Percentiles rank a stretch among this genome's conserved stretches.
These are phyloP conservation scores for Amazonetta brasiliensis DNA, from an alignment of 2,797 vertebrate genomes.

Conservation along the genomic window DNA sequence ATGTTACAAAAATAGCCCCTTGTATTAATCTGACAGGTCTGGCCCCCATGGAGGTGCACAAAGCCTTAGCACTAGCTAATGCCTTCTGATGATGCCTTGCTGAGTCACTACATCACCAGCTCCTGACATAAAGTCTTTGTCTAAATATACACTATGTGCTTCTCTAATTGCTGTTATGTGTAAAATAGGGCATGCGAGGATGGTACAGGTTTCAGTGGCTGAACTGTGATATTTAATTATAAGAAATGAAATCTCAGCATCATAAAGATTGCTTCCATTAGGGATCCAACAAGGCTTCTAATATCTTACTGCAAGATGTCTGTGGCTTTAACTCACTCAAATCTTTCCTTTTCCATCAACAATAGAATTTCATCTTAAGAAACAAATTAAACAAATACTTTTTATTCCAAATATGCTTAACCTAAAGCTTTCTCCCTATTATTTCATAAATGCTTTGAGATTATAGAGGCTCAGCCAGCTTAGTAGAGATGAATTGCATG, in stretches of 20 bases:
- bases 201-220: neutral
- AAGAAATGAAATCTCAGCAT: slow-evolving; percentile 7
- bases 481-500: slow-evolving; percentile 27
- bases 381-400: slow-evolving; percentile 17
- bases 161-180: slow-evolving; percentile 27
- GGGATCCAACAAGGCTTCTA: neutral
- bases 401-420: slow-evolving; percentile 49
- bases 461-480: slow-evolving; percentile 31
- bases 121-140: slow-evolving; percentile 7
- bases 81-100: slow-evolving; percentile 28
- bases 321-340: neutral
- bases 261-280: slow-evolving; percentile 12
- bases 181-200: neutral
- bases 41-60: neutral
- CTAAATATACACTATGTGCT: neutral
- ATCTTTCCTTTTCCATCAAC: neutral
- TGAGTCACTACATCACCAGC: slow-evolving; percentile 50
- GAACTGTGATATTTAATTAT: slow-evolving; percentile 15
- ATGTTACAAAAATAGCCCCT: slow-evolving; percentile 34
- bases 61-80: slow-evolving; percentile 8
- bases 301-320: neutral
- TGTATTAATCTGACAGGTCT: slow-evolving; percentile 10
- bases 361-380: slow-evolving; percentile 8
- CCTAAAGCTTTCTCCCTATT: neutral
- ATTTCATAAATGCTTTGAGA: slow-evolving; percentile 55